Percentiles rank a stretch among this genome's conserved stretches.
Conservation (phyloP, 2,888 invertebrate genomes). For the Argyresthia goedartella region DNA sequence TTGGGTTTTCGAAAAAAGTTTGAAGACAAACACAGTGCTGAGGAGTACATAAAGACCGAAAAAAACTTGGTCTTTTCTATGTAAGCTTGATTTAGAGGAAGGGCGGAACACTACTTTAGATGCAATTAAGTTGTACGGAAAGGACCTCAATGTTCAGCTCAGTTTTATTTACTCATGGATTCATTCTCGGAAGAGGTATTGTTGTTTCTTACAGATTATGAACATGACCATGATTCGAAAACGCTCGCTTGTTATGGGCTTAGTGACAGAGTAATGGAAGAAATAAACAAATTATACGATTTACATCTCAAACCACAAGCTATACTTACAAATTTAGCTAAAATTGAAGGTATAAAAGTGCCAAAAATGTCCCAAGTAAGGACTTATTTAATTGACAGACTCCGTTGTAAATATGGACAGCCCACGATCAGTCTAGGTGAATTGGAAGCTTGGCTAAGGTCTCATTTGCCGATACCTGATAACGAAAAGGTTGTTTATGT, state of each 20-base stretch:
- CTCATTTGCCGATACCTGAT: slow-evolving; percentile 13
- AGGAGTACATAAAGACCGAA: slow-evolving; percentile 10
- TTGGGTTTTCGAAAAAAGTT: slow-evolving; percentile 14
- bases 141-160: no score
- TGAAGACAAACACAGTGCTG: slow-evolving; percentile 9
- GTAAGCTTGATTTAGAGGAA: slow-evolving; percentile 9
- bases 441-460: slow-evolving; percentile 13
- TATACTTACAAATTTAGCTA: slow-evolving; percentile 8
- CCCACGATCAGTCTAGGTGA: slow-evolving; percentile 14
- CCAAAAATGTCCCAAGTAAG: slow-evolving; percentile 11
- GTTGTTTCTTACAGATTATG: slow-evolving; percentile 13
- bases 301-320: slow-evolving; percentile 13
- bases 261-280: no score
- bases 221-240: slow-evolving; percentile 13
- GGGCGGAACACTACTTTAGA: slow-evolving; percentile 12
- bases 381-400: slow-evolving; percentile 11
- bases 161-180: slow-evolving; percentile 12
- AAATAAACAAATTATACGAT: no score
- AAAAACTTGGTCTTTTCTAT: slow-evolving; percentile 11
- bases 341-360: slow-evolving; percentile 10
- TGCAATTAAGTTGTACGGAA: slow-evolving; percentile 14
- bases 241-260: no score
- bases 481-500: slow-evolving; percentile 13
- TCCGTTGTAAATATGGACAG: slow-evolving; percentile 11
- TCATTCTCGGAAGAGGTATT: slow-evolving; percentile 11